Evolutionary conservation across 2,888 invertebrate species (phyloP).

Genomic region (Rosalia funebris): DNA sequence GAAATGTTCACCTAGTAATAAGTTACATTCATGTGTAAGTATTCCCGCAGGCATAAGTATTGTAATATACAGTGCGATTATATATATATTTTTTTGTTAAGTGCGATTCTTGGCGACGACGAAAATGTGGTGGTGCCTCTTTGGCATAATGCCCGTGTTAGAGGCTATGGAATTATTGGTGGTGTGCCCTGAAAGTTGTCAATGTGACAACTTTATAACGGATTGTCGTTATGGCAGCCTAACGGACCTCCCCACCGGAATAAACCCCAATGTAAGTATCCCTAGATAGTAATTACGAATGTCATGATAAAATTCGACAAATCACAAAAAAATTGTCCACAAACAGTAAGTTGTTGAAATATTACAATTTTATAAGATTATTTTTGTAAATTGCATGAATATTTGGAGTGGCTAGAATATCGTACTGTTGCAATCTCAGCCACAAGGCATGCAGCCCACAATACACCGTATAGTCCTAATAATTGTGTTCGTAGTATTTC

Average conservation of each 20-base stretch:
- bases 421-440: too few species aligned
- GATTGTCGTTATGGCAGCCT: slow-evolving; percentile 42
- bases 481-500: too few species aligned
- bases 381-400: too few species aligned
- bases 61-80: not conserved
- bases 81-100: slow-evolving; percentile 6
- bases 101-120: slow-evolving; percentile 15
- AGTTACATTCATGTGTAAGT: slow-evolving; percentile 3
- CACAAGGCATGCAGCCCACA: too few species aligned
- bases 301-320: too few species aligned
- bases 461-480: too few species aligned
- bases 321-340: too few species aligned
- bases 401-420: too few species aligned
- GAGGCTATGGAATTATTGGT: slow-evolving; percentile 13
- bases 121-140: slow-evolving; percentile 34
- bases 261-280: slow-evolving; percentile 47
- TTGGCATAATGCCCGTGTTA: slow-evolving; percentile 33
- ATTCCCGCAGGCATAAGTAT: too few species aligned
- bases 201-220: slow-evolving; percentile 41
- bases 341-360: too few species aligned
- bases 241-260: slow-evolving; percentile 42
- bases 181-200: slow-evolving; percentile 42
- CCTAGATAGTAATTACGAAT: too few species aligned
- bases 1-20: slow-evolving; percentile 10
- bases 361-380: too few species aligned